Percentiles rank a stretch among this genome's conserved stretches.
Conservation (phyloP, 2,113 vertebrate species). For the Trogon melanurus region DNA sequence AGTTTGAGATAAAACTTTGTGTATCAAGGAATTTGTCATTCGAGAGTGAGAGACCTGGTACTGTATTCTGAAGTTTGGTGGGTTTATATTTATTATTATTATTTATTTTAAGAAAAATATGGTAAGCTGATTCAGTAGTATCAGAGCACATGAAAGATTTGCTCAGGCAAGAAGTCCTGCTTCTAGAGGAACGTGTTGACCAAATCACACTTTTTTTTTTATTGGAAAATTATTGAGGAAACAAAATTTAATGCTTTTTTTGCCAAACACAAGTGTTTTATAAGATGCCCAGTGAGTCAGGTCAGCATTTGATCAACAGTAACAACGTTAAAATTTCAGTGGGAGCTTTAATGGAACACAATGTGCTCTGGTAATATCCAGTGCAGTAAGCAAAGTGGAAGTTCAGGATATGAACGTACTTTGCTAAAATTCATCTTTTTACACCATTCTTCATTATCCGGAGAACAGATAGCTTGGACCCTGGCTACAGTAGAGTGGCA, state of each 20-base stretch:
- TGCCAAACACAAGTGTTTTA: not conserved
- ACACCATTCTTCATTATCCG: not conserved
- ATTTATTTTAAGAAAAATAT: not conserved
- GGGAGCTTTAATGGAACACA: not conserved
- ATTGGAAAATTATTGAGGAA: not conserved
- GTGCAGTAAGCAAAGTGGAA: not conserved
- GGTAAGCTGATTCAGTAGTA: not conserved
- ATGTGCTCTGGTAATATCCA: not conserved
- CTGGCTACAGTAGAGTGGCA: not conserved
- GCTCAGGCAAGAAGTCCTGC: not conserved
- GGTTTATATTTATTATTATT: not conserved
- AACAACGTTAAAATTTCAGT: not conserved
- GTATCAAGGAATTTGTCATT: not conserved
- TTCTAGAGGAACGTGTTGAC: not conserved
- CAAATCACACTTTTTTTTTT: not conserved
- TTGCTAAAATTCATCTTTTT: not conserved
- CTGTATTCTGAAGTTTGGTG: not conserved
- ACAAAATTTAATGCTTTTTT: not conserved
- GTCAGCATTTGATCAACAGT: not conserved
- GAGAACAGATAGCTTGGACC: not conserved
- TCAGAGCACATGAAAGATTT: not conserved
- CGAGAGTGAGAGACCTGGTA: not conserved
- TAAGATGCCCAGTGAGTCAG: not conserved
- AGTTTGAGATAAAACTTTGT: not conserved
- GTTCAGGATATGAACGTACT: not conserved